A percentile compares a stretch with the other conserved stretches of the same genome.
phyloP scores from a whole-genome alignment of 2,113 vertebrate genomes.

The Typhlomys cinereus region DNA sequence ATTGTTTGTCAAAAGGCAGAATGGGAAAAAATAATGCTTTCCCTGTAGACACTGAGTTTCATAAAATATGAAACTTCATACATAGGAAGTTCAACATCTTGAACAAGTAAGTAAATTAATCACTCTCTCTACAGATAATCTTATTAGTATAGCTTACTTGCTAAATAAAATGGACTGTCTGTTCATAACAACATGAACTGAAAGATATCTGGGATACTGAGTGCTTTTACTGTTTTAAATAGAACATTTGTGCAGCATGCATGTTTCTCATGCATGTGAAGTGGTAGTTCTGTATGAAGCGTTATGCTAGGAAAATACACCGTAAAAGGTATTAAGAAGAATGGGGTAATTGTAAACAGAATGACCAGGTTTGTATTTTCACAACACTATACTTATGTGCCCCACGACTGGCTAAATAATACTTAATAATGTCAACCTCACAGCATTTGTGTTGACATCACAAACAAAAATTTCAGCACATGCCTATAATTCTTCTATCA shows the following conservation, averaged over 20 bases:
- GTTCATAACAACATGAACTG: neutral
- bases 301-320: neutral
- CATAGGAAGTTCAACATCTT: neutral
- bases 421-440: neutral
- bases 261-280: neutral
- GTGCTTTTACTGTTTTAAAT: neutral
- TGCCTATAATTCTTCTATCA: neutral
- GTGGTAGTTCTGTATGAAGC: neutral
- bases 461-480: neutral
- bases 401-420: neutral
- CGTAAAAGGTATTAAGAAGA: neutral
- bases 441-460: neutral
- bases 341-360: neutral
- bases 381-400: neutral
- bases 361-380: neutral
- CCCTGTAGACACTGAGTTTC: neutral
- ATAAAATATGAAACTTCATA: neutral
- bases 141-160: neutral
- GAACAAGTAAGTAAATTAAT: neutral
- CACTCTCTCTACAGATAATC: neutral
- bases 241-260: neutral
- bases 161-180: neutral
- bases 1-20: neutral
- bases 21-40: neutral
- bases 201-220: neutral